Evolutionary conservation across 2,797 vertebrate genomes (phyloP), one percentile per base, ranked within the genome.

Genomic region (Sebastes iracundus): DNA sequence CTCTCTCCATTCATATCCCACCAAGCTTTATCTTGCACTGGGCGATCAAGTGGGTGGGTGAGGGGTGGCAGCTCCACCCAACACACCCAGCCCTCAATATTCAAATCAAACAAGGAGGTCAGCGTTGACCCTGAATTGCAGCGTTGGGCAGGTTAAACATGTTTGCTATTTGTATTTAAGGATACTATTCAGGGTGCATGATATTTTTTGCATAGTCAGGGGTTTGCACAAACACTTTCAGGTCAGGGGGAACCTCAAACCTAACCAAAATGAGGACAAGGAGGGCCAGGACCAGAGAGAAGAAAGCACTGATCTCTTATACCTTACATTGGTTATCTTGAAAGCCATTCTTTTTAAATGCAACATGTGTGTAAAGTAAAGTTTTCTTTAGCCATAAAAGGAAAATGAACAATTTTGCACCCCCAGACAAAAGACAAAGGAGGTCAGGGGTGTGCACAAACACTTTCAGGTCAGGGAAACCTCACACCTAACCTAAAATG

Each of bases 1-100:
- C 35, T 46, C 27, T 62, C 35, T 73, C 20, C 66, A 76, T 32
- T 60, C 55, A 59, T 14, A 62, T 67, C 25, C 42, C 61, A 22
- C 14, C 49, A 68, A 18, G 49, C 74, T 72, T 55, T 30, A 63
- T 64, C 27, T 11, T 76, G 67, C 28, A 65, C 46, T 14, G 82
- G 38, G 32, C 33, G 5, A 38, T 67, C 28, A 72, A 58, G 59
- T 71, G 32, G n/a, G 56, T 73, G 77, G 59, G 66, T 71, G 60
- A 80, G 72, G 7, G 72, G 75, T 63, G 46, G 60, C 28, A 60
- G 74, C 74, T 86, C 67, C 72, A 87, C 63, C 73, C 75, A n/a
- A 4, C 13, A 78, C 9, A 63, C 25, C 52, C 55, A 66, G 13
- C 69, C 27, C 23, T 63, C 33, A 32, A 63, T 16, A 46, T 67